Percentiles rank a stretch among this genome's conserved stretches.
These are phyloP conservation scores for Hipposideros armiger DNA, from an alignment of 2,113 vertebrate genomes.

Conservation along the genomic window DNA sequence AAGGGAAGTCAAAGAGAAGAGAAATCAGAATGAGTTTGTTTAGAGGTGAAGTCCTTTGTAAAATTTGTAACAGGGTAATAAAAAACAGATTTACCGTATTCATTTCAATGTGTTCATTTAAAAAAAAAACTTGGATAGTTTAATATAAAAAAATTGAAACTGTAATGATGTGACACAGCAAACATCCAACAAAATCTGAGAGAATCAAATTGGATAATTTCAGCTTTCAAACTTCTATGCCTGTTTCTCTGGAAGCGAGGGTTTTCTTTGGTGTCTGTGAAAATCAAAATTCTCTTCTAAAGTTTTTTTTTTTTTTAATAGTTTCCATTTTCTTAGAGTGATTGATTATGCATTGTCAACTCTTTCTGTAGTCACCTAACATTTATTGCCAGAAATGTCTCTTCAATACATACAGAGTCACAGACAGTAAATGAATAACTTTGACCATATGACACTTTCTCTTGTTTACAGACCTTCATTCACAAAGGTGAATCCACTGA, in stretches of 20 bases:
- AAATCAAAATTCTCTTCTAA: constrained; percentile 30
- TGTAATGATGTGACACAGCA: neutral
- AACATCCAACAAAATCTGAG: constrained; percentile 21
- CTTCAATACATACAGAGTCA: neutral
- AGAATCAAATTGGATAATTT: constrained; percentile 26
- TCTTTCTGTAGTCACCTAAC: neutral
- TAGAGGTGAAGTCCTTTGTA: neutral
- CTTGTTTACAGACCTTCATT: neutral
- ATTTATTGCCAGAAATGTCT: neutral
- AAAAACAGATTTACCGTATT: constrained; percentile 51
- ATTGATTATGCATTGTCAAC: constrained; percentile 19
- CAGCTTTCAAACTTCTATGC: neutral
- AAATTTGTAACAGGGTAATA: constrained; percentile 33
- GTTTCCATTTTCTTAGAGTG: constrained; percentile 22
- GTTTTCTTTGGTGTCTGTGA: neutral
- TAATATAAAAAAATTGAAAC: constrained; percentile 35
- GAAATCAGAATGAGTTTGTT: constrained; percentile 53
- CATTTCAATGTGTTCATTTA: constrained; percentile 33
- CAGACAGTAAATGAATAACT: neutral
- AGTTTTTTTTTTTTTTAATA: neutral
- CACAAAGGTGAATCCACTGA: neutral
- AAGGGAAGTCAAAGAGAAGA: constrained; percentile 6
- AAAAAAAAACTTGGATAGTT: constrained; percentile 30
- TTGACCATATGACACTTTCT: neutral
- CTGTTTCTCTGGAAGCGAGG: neutral